Evolutionary conservation across 2,113 vertebrate genomes (phyloP).

Genomic region (Laticauda laticaudata): DNA sequence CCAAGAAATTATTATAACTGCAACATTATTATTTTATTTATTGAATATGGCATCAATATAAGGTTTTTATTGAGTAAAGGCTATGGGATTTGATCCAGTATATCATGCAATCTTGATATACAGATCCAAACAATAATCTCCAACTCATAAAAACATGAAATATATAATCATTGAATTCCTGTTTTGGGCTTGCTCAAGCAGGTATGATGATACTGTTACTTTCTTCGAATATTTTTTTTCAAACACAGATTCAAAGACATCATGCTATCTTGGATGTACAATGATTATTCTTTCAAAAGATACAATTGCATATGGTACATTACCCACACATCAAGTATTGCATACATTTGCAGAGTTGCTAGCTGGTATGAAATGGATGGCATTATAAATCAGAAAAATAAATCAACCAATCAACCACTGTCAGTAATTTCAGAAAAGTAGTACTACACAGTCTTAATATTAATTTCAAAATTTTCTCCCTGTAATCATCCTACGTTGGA

Average conservation of each 20-base stretch:
- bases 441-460: neutral
- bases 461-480: neutral
- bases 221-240: neutral
- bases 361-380: neutral
- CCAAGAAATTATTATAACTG: slow-evolving; percentile 1
- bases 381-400: neutral
- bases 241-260: neutral
- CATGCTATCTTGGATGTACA: slow-evolving; percentile 1
- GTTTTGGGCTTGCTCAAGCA: slow-evolving; percentile 17
- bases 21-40: neutral
- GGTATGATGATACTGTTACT: neutral
- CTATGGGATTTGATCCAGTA: slow-evolving; percentile 6
- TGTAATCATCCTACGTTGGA: neutral
- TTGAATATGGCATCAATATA: slow-evolving; percentile 19
- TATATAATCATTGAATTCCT: slow-evolving; percentile 24
- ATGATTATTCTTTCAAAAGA: neutral
- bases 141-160: slow-evolving; percentile 9
- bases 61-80: neutral
- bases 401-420: neutral
- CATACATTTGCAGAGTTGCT: neutral
- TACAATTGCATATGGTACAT: neutral
- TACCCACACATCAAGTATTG: neutral
- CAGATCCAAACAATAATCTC: slow-evolving; percentile 14
- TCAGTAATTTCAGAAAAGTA: neutral
- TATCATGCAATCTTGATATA: slow-evolving; percentile 2